These are phyloP conservation scores for Anastrepha obliqua DNA, from an alignment of 1,140 invertebrate species.

Conservation along the genomic window DNA sequence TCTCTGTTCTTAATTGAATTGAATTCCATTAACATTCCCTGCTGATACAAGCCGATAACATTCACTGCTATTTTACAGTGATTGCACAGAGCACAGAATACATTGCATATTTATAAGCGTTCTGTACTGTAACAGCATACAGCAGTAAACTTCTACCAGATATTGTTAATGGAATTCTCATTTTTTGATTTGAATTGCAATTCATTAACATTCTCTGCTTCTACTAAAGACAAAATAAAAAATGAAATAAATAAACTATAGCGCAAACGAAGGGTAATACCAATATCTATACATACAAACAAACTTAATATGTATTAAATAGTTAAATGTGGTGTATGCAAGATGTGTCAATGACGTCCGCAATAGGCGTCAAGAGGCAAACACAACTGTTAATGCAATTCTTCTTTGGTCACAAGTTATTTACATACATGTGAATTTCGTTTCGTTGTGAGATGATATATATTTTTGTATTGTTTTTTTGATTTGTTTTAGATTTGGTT, in stretches of 20 bases:
- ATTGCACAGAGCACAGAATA: not conserved
- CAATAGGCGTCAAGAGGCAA: not conserved
- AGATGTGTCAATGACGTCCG: not conserved
- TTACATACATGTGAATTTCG: slow-evolving; percentile 36
- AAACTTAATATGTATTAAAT: slow-evolving; percentile 42
- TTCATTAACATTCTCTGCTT: no score
- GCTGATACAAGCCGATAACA: not conserved
- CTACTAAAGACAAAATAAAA: not conserved
- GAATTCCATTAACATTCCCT: no score
- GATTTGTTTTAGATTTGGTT: not conserved
- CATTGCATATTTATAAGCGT: slow-evolving; percentile 34
- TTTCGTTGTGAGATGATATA: slow-evolving; percentile 5
- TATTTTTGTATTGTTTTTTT: not conserved
- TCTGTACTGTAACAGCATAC: not conserved
- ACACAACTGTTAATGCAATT: slow-evolving; percentile 42
- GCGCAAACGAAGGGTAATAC: not conserved
- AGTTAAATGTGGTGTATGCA: not conserved
- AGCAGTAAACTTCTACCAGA: not conserved
- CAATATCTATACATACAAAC: not conserved
- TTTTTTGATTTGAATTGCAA: no score
- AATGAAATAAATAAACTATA: not conserved
- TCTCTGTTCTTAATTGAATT: no score
- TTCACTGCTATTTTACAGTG: slow-evolving; percentile 45
- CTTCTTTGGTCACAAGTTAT: slow-evolving; percentile 49
- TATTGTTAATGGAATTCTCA: no score